Percentiles rank a stretch among this genome's conserved stretches.
Conservation (phyloP, 2,797 vertebrate genomes). For the Schizothorax lantsangensis region DNA sequence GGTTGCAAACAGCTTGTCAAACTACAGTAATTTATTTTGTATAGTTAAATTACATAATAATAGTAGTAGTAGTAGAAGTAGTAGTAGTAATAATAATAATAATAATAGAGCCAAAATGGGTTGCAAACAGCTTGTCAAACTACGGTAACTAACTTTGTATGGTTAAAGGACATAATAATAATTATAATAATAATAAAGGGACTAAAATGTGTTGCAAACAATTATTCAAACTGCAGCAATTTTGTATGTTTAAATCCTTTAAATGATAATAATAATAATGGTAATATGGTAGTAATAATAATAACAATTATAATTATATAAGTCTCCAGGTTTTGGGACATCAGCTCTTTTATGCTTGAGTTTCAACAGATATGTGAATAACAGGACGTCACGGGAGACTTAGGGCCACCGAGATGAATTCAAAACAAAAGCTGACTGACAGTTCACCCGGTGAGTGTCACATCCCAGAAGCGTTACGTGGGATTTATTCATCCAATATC, state of each 20-base stretch:
- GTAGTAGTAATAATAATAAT: not conserved
- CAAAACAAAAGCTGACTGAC: conserved; percentile 23
- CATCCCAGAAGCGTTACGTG: not conserved
- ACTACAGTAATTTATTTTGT: not conserved
- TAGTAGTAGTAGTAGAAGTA: too few relatives aligned
- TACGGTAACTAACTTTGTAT: too few relatives aligned
- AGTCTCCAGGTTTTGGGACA: conserved; percentile 35
- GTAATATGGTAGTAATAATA: not conserved
- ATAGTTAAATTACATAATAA: too few relatives aligned
- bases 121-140: too few relatives aligned
- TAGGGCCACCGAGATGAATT: not conserved
- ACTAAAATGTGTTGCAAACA: not conserved
- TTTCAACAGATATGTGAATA: conserved; percentile 32
- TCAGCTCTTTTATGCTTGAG: conserved; percentile 44
- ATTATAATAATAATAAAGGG: too few relatives aligned
- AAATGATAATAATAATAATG: not conserved
- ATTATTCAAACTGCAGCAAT: not conserved
- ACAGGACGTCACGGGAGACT: not conserved
- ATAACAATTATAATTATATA: not conserved
- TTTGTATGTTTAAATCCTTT: not conserved
- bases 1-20: not conserved
- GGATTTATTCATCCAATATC: conserved; percentile 42
- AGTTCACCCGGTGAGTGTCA: conserved; percentile 23
- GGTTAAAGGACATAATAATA: too few relatives aligned
- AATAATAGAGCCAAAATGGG: too few relatives aligned